phyloP scores from a whole-genome alignment of 2,888 invertebrate genomes.

The Cordilura impudica region DNA sequence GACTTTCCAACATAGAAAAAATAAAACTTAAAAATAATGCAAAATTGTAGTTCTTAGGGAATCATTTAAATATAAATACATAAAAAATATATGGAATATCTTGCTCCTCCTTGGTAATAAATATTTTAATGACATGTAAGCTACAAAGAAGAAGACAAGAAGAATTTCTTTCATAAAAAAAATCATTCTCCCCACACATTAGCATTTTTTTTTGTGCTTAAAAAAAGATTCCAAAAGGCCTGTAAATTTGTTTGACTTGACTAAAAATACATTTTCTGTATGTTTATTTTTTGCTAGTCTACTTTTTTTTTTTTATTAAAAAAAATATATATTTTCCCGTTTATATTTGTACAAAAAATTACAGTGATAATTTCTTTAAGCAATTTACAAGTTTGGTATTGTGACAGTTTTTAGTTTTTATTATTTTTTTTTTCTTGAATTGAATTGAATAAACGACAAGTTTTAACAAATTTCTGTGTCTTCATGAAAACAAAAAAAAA shows the following conservation, averaged over 20 bases:
- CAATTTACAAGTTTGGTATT: conserved; percentile 48
- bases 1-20: conserved; percentile 1
- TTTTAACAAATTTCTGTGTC: conserved; percentile 27
- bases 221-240: conserved; percentile 38
- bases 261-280: conserved; percentile 44
- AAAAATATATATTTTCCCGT: neutral
- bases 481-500: neutral
- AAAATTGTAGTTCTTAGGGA: neutral
- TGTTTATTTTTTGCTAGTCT: neutral
- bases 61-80: neutral
- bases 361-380: conserved; percentile 48
- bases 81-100: neutral
- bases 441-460: neutral
- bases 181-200: conserved; percentile 50
- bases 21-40: neutral
- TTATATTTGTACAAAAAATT: conserved; percentile 12
- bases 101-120: conserved; percentile 17
- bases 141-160: neutral
- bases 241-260: conserved; percentile 27
- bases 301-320: neutral
- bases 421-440: conserved; percentile 13
- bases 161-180: neutral
- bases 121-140: conserved; percentile 25
- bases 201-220: conserved; percentile 30
- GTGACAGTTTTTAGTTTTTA: conserved; percentile 49